A percentile compares a stretch with the other conserved stretches of the same genome.
These are phyloP conservation scores for Nycticryphes semicollaris DNA, from an alignment of 2,113 vertebrate species.

Conservation along the genomic window DNA sequence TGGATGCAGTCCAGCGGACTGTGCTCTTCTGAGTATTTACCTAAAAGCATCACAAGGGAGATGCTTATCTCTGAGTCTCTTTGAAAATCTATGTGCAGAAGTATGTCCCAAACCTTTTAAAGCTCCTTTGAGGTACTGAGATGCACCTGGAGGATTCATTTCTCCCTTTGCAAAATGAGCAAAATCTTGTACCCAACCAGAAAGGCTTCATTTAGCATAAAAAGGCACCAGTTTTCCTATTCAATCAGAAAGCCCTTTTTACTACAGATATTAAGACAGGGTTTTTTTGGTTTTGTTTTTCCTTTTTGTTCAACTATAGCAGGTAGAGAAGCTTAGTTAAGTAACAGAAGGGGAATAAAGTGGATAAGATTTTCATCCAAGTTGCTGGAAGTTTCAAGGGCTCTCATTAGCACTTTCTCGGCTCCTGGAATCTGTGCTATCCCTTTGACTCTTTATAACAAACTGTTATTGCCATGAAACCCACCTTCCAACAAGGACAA, in stretches of 20 bases:
- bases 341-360: not conserved
- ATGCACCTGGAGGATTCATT: not conserved
- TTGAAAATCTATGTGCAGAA: not conserved
- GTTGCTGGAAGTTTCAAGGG: not conserved
- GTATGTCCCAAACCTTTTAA: not conserved
- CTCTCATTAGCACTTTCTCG: not conserved
- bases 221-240: not conserved
- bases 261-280: too few species aligned
- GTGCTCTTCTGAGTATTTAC: not conserved
- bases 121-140: not conserved
- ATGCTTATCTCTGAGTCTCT: not conserved
- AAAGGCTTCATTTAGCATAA: not conserved
- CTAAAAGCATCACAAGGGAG: not conserved
- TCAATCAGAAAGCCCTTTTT: not conserved
- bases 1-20: not conserved
- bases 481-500: not conserved
- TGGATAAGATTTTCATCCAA: not conserved
- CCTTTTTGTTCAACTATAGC: not conserved
- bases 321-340: not conserved
- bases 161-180: not conserved
- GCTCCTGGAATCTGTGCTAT: not conserved
- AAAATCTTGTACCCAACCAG: not conserved
- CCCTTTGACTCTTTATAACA: not conserved
- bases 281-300: not conserved
- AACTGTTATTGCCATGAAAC: not conserved